Base-by-base conservation (phyloP, 1,140 invertebrate genomes). In the Steinernema khuongi region DNA sequence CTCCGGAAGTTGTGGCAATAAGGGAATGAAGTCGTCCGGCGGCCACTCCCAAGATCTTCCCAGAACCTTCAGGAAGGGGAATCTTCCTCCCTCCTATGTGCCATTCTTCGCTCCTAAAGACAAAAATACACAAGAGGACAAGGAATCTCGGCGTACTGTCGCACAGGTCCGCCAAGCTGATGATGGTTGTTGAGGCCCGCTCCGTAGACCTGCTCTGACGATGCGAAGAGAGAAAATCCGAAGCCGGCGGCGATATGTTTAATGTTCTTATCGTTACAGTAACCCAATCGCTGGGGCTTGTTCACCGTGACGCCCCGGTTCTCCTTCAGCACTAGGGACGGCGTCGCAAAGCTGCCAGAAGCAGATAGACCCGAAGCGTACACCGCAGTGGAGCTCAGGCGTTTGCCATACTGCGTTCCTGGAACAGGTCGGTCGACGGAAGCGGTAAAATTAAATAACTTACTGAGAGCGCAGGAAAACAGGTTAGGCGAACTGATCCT, bases 161-260 rank as follows among this genome's bases (percentile, higher is more conserved):
- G 66, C 18, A 71, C 19, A 14, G 80, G 75, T 0, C 79, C 80
- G 26, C 81, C 82, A 19, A 81, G 67, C 69, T 81, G 80, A 73
- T 81, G 76, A 31, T 75, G 79, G 70, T 83, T 84, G 71, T 84
- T 84, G 22, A 84, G 44, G 30, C 82, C 82, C 1, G 78, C 76
- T 1, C 82, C 82, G 33, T 77, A 85, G 0, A 84, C 68, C 36
- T 69, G 69, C 14, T 70, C 68, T 11, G 33, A 32, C 1, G 84
- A 85, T 0, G 82, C 79, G 67, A 84, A 84, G 2, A 84, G 72
- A 1, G 82, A 84, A 66, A 85, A 84, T 33, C 82, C 82, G 66
- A 78, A 80, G 1, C 82, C 82, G 28, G 83, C 78, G 14, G 83
- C 76, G 7, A 84, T 72, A n/a, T 60, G 50, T 14, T 69, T 74